phyloP scores from a whole-genome alignment of 2,888 invertebrate genomes.

The Sesia apiformis region DNA sequence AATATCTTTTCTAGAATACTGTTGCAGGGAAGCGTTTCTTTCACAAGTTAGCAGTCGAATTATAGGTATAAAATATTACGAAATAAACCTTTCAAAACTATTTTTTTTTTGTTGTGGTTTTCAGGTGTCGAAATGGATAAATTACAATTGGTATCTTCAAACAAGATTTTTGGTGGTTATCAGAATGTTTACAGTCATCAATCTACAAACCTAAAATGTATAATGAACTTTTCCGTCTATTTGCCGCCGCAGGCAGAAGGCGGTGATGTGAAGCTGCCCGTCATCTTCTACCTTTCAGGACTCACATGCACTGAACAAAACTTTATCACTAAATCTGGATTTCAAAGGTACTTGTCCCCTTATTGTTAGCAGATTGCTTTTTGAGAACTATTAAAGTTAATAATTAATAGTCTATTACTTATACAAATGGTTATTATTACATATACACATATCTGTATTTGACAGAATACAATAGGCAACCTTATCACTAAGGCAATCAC shows the following conservation, averaged over 20 bases:
- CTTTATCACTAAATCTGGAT: slow-evolving; percentile 96
- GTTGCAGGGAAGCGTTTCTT: no score
- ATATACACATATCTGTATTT: no score
- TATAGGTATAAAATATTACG: no score
- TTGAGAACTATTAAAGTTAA: no score
- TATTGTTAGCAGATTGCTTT: no score
- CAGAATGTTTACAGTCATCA: slow-evolving; percentile 90
- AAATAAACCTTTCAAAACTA: no score
- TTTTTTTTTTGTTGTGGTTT: background rate
- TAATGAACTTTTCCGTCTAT: slow-evolving; percentile 95
- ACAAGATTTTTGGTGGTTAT: slow-evolving; percentile 86
- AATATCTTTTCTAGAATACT: no score
- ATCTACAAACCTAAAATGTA: slow-evolving; percentile 85
- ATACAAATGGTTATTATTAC: no score
- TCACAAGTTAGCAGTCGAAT: no score
- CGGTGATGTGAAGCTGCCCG: slow-evolving; percentile 80
- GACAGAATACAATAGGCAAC: no score
- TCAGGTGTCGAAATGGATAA: slow-evolving; percentile 49
- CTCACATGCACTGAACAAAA: slow-evolving; percentile 96
- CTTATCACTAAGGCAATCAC: no score
- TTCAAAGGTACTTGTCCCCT: slow-evolving; percentile 77
- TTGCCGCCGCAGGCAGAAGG: slow-evolving; percentile 85
- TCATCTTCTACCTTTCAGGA: slow-evolving; percentile 93
- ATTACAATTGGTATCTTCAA: slow-evolving; percentile 77
- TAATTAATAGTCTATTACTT: no score